A percentile compares a stretch with the other conserved stretches of the same genome.
phyloP scores from a whole-genome alignment of 30 jellyfish, hydroid and myxozoan species.

The Aurelia coerulea region DNA sequence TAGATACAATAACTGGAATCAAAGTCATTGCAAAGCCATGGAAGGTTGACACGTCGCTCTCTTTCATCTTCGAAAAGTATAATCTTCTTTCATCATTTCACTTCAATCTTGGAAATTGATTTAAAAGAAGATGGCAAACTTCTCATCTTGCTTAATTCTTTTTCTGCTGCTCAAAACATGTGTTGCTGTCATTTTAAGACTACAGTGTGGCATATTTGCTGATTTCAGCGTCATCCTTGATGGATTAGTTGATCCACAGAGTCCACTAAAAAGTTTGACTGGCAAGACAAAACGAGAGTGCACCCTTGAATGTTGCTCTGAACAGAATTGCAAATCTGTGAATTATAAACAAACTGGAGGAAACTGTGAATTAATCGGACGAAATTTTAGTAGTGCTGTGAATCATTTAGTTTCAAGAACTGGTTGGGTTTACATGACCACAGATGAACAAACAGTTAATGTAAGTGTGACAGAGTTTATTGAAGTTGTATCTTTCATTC shows the following conservation, averaged over 20 bases:
- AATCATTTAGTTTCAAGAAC: not conserved
- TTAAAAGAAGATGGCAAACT: not conserved
- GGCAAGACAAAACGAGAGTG: slow-evolving; percentile 32
- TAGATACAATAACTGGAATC: too few species aligned
- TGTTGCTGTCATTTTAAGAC: not conserved
- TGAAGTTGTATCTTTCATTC: too few species aligned
- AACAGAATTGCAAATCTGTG: slow-evolving; percentile 20
- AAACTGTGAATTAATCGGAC: slow-evolving; percentile 36
- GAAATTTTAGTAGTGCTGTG: slow-evolving; percentile 1
- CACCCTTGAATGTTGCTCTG: slow-evolving; percentile 35
- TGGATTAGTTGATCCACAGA: slow-evolving; percentile 7
- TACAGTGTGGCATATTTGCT: slow-evolving; percentile 5
- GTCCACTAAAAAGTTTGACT: slow-evolving; percentile 11
- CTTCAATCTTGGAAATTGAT: too few species aligned
- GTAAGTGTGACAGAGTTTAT: not conserved
- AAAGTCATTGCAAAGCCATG: too few species aligned
- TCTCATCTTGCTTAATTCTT: not conserved
- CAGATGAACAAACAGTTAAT: not conserved
- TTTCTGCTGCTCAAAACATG: not conserved
- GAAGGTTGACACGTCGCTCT: too few species aligned
- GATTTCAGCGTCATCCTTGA: slow-evolving; percentile 11
- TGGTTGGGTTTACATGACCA: slow-evolving; percentile 44
- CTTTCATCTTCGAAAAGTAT: too few species aligned
- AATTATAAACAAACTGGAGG: slow-evolving; percentile 37
- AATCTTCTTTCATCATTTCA: too few species aligned